phyloP scores from a whole-genome alignment of 2,888 invertebrate genomes.

The Ganaspis brasiliensis region DNA sequence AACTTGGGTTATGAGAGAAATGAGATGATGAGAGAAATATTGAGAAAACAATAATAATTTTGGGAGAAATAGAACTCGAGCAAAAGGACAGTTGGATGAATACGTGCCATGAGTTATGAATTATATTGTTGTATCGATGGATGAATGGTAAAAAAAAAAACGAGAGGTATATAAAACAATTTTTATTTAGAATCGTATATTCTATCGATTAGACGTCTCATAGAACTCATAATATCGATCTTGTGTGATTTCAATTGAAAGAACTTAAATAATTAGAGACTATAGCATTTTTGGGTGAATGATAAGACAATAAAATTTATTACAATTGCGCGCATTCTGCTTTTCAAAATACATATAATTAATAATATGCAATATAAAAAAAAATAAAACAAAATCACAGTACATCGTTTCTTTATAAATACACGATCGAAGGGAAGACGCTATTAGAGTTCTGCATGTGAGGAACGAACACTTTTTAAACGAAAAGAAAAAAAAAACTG shows the following conservation, averaged over 20 bases:
- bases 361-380: constrained; percentile 1
- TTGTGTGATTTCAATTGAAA: constrained; percentile 1
- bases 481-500: constrained; percentile 49
- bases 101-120: constrained; percentile 27
- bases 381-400: constrained; percentile 4
- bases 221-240: constrained; percentile 2
- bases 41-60: background rate
- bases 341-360: constrained; percentile 38
- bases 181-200: constrained; percentile 19
- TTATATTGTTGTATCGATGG: constrained; percentile 31
- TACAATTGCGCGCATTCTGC: constrained; percentile 53
- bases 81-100: constrained; percentile 6
- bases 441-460: constrained; percentile 35
- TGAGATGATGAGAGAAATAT: constrained; percentile 2
- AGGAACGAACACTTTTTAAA: constrained; percentile 51
- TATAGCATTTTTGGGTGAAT: constrained; percentile 33
- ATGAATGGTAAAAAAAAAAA: constrained; percentile 32
- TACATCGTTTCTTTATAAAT: constrained; percentile 4
- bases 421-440: constrained; percentile 37
- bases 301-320: constrained; percentile 44
- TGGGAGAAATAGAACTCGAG: constrained; percentile 8
- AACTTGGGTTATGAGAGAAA: background rate
- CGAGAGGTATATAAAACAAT: background rate
- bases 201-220: constrained; percentile 10
- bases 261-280: constrained; percentile 7